These are phyloP conservation scores for Peromyscus californicus DNA, from an alignment of 2,113 vertebrate species.

Conservation along the genomic window DNA sequence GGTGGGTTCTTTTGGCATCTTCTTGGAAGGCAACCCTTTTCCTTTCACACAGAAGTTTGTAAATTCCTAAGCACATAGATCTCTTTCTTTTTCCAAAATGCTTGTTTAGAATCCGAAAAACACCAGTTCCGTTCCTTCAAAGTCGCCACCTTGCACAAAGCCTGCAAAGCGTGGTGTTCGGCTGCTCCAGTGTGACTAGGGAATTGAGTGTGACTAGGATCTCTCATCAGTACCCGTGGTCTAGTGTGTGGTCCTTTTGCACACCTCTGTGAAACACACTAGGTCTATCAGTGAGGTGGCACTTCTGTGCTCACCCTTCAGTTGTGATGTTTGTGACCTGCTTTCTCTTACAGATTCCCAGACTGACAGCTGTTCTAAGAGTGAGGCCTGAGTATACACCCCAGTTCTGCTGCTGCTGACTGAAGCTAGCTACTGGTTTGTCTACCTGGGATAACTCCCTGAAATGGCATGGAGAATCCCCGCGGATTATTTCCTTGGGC, in stretches of 20 bases:
- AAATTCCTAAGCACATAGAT: background rate
- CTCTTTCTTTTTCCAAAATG: background rate
- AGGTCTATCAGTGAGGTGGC: background rate
- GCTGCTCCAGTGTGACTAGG: accelerated
- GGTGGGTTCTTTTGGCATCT: background rate
- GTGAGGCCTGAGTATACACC: background rate
- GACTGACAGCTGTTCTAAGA: background rate
- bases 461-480: background rate
- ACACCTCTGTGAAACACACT: background rate
- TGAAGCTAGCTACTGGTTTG: background rate
- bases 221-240: accelerated
- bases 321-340: background rate
- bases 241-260: too few relatives aligned
- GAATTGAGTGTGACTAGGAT: background rate
- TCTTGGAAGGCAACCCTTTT: background rate
- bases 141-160: background rate
- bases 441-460: background rate
- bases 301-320: background rate
- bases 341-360: background rate
- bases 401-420: background rate
- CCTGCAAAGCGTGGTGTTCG: background rate
- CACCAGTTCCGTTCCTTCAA: background rate
- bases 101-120: conserved; percentile 42
- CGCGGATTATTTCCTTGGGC: background rate
- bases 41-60: background rate